Evolutionary conservation across 1,140 invertebrate genomes (phyloP), one percentile per base, ranked within the genome.

Genomic region (Drosophila pectinifera): DNA sequence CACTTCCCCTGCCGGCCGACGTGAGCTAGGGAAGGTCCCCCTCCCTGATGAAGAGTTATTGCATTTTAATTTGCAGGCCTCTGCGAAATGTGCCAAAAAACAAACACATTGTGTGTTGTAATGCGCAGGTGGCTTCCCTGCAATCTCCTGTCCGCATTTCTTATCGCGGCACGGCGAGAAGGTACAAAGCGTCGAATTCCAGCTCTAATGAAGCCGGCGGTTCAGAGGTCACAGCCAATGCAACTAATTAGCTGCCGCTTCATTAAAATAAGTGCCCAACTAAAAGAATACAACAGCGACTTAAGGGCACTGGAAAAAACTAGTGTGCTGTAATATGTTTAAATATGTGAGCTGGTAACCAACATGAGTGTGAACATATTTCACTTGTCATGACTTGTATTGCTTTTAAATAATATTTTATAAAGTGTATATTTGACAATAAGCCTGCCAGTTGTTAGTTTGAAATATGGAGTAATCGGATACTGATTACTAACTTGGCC

Each of bases 21-120:
- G 31, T 79, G 51, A 39, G 28, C 38, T 56, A 36, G 51, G 65
- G 16, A 34, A 53, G 55, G 45, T 36, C 3, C 49, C 49, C 53
- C 54, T 36, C 69, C 42, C 56, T 83, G 88, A 91, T 91, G 90
- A 91, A 90, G 90, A 91, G 75, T 90, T 90, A 91, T 91, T 91
- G 80, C 90, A 79, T 84, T 91, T 91, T 91, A 91, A 91, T 91
- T 83, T 86, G 85, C 69, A 67, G 72, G 70, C 56, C 73, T 65
- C 54, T 62, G 70, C 38, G 34, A 67, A 78, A 67, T 67, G 43
- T 86, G 62, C 67, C 76, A 77, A 72, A 68, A 67, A 72, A 51
- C 18, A 42, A 73, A 28, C 41, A 56, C 43, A 64, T 49, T 54
- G 24, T 43, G 39, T n/a, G 20, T 31, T 57, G 53, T 41, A 55